phyloP scores from a whole-genome alignment of 92 coral and sea anemone genomes.

The Porites lobata region DNA sequence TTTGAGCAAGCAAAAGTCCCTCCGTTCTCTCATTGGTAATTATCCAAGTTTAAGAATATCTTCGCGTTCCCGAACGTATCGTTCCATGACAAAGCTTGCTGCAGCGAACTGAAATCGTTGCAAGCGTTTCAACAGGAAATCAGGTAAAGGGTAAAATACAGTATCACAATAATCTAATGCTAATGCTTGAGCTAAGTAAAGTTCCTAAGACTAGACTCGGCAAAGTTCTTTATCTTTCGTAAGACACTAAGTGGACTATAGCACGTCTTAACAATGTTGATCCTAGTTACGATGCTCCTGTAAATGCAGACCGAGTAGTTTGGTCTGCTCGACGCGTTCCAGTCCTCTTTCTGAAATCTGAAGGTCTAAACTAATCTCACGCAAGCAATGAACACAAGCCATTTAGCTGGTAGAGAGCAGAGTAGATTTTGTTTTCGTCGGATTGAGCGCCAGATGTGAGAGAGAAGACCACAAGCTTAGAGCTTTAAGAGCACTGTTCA shows the following conservation, averaged over 20 bases:
- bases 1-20: slow-evolving; percentile 46
- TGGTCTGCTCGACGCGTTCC: slow-evolving; percentile 23
- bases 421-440: background rate
- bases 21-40: slow-evolving; percentile 46
- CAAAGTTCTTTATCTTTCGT: slow-evolving; percentile 24
- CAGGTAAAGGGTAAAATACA: slow-evolving; percentile 17
- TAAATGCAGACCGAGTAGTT: slow-evolving; percentile 20
- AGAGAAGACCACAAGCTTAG: background rate
- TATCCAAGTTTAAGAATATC: slow-evolving; percentile 17
- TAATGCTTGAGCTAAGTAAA: slow-evolving; percentile 20
- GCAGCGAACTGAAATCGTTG: slow-evolving; percentile 27
- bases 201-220: slow-evolving; percentile 8
- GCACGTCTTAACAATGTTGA: slow-evolving; percentile 22
- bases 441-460: background rate
- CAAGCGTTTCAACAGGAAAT: slow-evolving; percentile 14
- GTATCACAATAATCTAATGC: slow-evolving; percentile 6
- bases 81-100: slow-evolving; percentile 33
- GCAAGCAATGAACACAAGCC: background rate
- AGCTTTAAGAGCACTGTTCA: background rate
- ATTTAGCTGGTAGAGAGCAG: background rate
- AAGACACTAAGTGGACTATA: slow-evolving; percentile 17
- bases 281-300: slow-evolving; percentile 36
- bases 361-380: background rate
- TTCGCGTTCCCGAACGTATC: background rate
- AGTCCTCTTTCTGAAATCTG: slow-evolving; percentile 17